phyloP scores from a whole-genome alignment of 2,113 vertebrate genomes.

The Petroica traversi region DNA sequence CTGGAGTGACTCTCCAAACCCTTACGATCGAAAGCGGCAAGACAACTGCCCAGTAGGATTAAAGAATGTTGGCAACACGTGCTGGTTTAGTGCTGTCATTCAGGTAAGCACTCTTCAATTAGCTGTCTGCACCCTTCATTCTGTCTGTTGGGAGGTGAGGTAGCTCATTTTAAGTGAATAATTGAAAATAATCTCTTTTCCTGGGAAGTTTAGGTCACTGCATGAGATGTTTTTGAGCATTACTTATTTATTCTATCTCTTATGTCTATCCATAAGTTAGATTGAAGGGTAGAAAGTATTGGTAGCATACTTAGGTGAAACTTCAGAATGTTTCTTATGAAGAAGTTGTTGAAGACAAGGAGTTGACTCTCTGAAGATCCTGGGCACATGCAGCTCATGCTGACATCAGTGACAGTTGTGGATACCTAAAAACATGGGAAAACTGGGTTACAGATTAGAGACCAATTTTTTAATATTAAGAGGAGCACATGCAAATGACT shows the following conservation, averaged over 20 bases:
- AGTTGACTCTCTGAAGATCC: neutral
- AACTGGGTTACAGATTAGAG: neutral
- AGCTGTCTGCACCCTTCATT: neutral
- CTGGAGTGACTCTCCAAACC: conserved; percentile 96
- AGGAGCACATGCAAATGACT: neutral
- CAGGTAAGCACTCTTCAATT: conserved; percentile 78
- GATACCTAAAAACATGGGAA: neutral
- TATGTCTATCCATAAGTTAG: neutral
- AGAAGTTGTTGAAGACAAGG: neutral
- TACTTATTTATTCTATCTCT: neutral
- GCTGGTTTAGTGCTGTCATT: conserved; percentile 99
- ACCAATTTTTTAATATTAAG: neutral
- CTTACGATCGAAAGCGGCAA: conserved; percentile 91
- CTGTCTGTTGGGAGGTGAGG: neutral
- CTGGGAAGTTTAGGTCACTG: neutral
- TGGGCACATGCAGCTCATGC: neutral
- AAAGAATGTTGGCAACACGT: conserved; percentile 98
- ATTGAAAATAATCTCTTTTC: neutral
- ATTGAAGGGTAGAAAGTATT: neutral
- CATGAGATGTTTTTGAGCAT: neutral
- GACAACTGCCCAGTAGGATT: conserved; percentile 92
- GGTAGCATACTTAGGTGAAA: neutral
- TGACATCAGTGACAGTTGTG: neutral
- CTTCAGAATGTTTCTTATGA: neutral
- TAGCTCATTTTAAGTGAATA: neutral